Percentiles rank a stretch among this genome's conserved stretches.
These are phyloP conservation scores for Pentamera pediparva DNA, from an alignment of 53 echinoderm and acorn worm genomes.

Conservation along the genomic window DNA sequence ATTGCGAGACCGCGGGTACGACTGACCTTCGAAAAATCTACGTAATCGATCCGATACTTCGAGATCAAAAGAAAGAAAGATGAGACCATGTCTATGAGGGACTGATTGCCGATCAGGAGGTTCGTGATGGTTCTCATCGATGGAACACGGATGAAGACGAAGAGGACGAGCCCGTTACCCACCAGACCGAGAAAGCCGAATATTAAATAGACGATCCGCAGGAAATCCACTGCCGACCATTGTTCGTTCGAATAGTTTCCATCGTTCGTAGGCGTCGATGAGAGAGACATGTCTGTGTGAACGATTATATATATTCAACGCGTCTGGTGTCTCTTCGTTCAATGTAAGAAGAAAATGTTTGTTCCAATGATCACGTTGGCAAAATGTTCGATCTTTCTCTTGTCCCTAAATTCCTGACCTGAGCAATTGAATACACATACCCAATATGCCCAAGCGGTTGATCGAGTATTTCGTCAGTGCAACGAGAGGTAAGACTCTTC, in stretches of 20 bases:
- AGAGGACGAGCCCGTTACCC: slow-evolving; percentile 17
- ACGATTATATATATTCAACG: too few species aligned
- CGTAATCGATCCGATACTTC: background rate
- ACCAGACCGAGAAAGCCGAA: slow-evolving; percentile 14
- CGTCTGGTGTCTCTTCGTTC: too few species aligned
- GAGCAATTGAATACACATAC: too few species aligned
- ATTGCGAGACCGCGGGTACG: background rate
- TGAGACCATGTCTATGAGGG: slow-evolving; percentile 18
- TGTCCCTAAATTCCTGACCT: too few species aligned
- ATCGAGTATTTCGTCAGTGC: too few species aligned
- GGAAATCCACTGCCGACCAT: slow-evolving; percentile 6
- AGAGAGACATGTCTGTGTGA: too few species aligned
- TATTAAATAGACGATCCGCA: slow-evolving; percentile 7
- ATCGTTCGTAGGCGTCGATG: background rate
- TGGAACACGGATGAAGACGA: slow-evolving; percentile 15
- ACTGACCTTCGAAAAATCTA: background rate
- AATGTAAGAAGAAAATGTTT: too few species aligned
- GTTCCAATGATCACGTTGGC: too few species aligned
- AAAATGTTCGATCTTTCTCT: too few species aligned
- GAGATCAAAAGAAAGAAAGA: slow-evolving; percentile 9
- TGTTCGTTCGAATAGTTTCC: background rate
- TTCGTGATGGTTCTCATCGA: slow-evolving; percentile 17
- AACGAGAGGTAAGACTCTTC: too few species aligned
- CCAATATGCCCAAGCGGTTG: too few species aligned
- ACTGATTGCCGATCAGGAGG: slow-evolving; percentile 22